phyloP scores from a whole-genome alignment of 2,797 vertebrate genomes.

The Dromococcyx pavoninus region DNA sequence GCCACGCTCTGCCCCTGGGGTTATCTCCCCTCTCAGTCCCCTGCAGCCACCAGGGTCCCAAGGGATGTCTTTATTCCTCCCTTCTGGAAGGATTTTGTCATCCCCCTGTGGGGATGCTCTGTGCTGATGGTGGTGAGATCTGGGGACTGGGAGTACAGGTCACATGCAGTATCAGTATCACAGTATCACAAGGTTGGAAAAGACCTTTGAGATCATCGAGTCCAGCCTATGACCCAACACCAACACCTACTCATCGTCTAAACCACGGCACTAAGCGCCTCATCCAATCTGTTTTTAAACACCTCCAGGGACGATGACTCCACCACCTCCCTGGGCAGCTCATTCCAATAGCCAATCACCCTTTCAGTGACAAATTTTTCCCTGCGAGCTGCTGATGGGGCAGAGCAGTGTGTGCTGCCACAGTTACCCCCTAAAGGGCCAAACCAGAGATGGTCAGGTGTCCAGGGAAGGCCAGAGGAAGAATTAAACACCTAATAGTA shows the following conservation, averaged over 20 bases:
- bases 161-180: no score
- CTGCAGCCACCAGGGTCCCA: neutral
- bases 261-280: no score
- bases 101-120: rapidly evolving
- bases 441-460: neutral
- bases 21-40: neutral
- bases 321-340: no score
- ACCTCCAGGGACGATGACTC: no score
- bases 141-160: rapidly evolving
- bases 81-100: neutral
- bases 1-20: rapidly evolving
- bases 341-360: no score
- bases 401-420: neutral
- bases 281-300: no score
- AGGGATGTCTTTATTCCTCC: neutral
- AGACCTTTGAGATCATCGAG: no score
- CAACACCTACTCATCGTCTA: no score
- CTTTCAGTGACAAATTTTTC: no score
- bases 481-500: neutral
- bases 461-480: neutral
- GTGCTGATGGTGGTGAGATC: neutral
- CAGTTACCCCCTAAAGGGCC: neutral
- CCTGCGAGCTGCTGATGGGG: rapidly evolving
- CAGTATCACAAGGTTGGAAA: no score
- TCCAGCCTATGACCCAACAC: no score